phyloP scores from a whole-genome alignment of 2,113 vertebrate genomes.

The Ciconia stormi region DNA sequence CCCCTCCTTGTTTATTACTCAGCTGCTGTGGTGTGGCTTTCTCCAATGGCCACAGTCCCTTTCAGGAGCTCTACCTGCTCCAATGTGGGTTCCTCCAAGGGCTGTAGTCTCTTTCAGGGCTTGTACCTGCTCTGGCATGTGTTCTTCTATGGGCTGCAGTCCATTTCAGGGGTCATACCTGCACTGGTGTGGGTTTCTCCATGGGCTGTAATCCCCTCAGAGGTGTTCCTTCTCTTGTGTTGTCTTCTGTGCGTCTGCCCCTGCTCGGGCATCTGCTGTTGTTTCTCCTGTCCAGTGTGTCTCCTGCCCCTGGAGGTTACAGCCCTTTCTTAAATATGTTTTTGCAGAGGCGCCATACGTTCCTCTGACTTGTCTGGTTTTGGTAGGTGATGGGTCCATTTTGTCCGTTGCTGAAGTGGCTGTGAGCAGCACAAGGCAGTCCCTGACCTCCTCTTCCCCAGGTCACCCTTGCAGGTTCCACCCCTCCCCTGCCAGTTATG shows the following conservation, averaged over 20 bases:
- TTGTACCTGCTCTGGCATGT: neutral
- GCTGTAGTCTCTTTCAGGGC: neutral
- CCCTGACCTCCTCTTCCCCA: neutral
- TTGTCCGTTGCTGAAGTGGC: neutral
- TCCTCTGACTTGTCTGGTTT: neutral
- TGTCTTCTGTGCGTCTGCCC: neutral
- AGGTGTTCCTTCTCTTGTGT: neutral
- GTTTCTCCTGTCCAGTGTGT: neutral
- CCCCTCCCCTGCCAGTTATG: neutral
- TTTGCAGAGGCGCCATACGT: neutral
- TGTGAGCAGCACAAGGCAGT: neutral
- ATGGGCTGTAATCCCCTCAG: neutral
- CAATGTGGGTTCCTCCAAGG: neutral
- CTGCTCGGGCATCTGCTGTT: neutral
- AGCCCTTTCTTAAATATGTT: neutral
- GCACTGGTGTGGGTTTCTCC: neutral
- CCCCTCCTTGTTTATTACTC: neutral
- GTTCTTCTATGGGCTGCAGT: neutral
- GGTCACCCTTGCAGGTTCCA: neutral
- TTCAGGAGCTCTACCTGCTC: neutral
- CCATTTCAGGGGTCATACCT: neutral
- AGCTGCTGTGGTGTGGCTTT: neutral
- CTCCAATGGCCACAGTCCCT: neutral
- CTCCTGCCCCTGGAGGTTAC: neutral
- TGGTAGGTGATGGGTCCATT: accelerated